Percentiles rank a stretch among this genome's conserved stretches.
Conservation (phyloP, 2,797 vertebrate species). For the Eremophila alpestris region DNA sequence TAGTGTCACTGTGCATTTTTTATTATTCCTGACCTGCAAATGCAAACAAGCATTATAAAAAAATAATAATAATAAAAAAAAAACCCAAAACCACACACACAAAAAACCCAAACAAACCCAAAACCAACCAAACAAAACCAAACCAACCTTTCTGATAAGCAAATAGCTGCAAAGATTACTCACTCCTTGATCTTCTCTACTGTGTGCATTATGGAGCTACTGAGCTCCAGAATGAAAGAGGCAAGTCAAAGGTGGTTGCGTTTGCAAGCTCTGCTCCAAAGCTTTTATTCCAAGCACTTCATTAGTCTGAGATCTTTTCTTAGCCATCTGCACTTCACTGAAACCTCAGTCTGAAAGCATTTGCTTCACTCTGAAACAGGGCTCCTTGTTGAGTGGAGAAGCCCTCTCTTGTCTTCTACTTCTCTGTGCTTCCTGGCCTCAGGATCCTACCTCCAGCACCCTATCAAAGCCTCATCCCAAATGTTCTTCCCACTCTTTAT, state of each 20-base stretch:
- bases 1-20: neutral
- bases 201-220: neutral
- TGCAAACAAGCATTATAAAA: neutral
- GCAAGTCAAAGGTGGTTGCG: neutral
- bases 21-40: neutral
- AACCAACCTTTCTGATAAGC: neutral
- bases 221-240: neutral
- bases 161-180: neutral
- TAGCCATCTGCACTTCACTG: neutral
- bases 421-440: neutral
- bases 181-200: neutral
- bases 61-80: neutral
- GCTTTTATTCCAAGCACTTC: neutral
- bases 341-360: neutral
- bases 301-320: neutral
- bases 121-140: too few species aligned
- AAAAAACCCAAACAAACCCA: too few species aligned
- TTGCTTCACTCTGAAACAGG: neutral
- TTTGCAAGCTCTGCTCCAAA: slow-evolving; percentile 1
- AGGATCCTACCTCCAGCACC: neutral
- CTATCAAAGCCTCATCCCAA: neutral
- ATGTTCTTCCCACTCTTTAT: neutral
- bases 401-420: neutral
- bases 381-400: neutral
- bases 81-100: too few species aligned